These are phyloP conservation scores for Cactoblastis cactorum DNA, from an alignment of 2,888 invertebrate genomes.

Conservation along the genomic window DNA sequence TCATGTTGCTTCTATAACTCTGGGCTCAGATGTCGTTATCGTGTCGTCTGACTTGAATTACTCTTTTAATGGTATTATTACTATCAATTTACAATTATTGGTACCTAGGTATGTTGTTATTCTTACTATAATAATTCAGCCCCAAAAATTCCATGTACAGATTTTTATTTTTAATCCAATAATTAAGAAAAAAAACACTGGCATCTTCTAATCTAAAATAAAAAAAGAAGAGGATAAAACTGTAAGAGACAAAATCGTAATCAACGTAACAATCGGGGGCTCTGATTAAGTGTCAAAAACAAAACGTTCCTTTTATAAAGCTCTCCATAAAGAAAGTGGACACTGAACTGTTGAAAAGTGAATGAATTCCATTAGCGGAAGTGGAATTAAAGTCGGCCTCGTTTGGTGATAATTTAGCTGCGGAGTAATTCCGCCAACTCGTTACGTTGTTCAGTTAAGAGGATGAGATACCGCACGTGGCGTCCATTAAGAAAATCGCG, in stretches of 20 bases:
- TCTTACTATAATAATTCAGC: no score
- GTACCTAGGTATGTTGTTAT: no score
- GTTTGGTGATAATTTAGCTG: slow-evolving; percentile 45
- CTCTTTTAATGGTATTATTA: no score
- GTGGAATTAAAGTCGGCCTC: slow-evolving; percentile 48
- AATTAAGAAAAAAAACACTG: no score
- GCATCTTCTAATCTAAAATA: no score
- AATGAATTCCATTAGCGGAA: slow-evolving; percentile 59
- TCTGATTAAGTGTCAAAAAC: slow-evolving; percentile 49
- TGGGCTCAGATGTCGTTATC: no score
- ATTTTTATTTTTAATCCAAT: no score
- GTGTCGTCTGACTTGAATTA: no score
- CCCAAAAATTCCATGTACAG: no score
- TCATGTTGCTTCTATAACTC: neutral
- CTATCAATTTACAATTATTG: no score
- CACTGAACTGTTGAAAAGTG: slow-evolving; percentile 54
- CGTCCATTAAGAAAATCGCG: neutral
- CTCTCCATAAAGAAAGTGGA: slow-evolving; percentile 45
- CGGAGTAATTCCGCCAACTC: slow-evolving; percentile 16
- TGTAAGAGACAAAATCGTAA: slow-evolving; percentile 25
- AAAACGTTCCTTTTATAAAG: slow-evolving; percentile 40
- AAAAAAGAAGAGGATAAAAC: slow-evolving; percentile 13
- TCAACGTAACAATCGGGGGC: slow-evolving; percentile 36
- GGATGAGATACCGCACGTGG: neutral
- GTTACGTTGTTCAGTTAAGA: slow-evolving; percentile 13